Evolutionary conservation across 2,888 invertebrate species (phyloP).

Genomic region (Lepidonotus clava): DNA sequence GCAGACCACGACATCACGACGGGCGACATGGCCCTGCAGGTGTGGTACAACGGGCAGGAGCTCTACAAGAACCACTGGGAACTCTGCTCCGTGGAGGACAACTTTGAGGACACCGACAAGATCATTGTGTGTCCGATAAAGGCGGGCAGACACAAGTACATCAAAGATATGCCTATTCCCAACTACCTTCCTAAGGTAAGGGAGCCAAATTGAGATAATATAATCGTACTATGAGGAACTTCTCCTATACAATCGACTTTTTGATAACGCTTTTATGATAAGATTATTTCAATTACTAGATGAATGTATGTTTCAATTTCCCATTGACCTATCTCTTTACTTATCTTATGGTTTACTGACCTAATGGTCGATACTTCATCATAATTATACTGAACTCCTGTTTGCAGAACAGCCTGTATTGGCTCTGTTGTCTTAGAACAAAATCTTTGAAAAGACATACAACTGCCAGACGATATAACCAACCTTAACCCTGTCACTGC

Average conservation of each 20-base stretch:
- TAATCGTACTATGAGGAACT: no score
- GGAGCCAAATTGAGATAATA: no score
- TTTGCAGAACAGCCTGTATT: no score
- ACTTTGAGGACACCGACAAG: conserved; percentile 64
- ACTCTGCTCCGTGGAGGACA: conserved; percentile 71
- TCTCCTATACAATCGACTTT: background rate
- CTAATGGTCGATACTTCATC: no score
- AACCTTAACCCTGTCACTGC: no score
- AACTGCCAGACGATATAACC: no score
- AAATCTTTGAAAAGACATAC: no score
- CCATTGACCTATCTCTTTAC: background rate
- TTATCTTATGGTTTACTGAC: no score
- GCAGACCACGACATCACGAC: conserved; percentile 68
- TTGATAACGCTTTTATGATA: background rate
- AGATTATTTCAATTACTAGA: background rate
- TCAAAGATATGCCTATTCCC: conserved; percentile 72
- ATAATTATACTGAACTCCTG: no score
- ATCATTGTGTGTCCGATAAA: conserved; percentile 72
- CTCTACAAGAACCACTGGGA: conserved; percentile 75
- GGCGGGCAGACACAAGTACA: conserved; percentile 67
- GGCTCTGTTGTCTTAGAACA: no score
- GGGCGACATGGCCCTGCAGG: conserved; percentile 70
- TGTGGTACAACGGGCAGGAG: conserved; percentile 73
- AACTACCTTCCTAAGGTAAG: conserved; percentile 73
- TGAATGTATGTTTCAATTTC: background rate